A percentile compares a stretch with the other conserved stretches of the same genome.
Evolutionary conservation across 2,113 vertebrate species (phyloP).

Genomic region (Platysternon megacephalum): DNA sequence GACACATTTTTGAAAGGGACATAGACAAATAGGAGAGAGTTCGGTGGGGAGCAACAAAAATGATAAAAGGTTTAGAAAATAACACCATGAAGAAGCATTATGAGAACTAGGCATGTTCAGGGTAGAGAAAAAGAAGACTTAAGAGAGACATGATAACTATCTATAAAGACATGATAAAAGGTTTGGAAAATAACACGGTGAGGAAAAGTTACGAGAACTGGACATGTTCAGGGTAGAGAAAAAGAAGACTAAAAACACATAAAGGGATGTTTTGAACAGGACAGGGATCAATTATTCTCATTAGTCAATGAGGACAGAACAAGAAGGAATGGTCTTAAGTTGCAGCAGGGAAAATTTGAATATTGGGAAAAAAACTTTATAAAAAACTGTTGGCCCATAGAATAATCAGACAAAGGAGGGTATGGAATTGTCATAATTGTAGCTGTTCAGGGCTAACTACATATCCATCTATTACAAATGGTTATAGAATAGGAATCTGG

Average conservation of each 20-base stretch:
- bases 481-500: background rate
- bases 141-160: background rate
- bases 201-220: background rate
- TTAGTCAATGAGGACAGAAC: background rate
- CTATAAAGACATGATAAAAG: background rate
- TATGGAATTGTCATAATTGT: background rate
- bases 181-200: background rate
- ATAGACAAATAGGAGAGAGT: background rate
- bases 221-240: background rate
- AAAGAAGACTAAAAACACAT: background rate
- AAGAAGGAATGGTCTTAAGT: background rate
- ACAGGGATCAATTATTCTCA: background rate
- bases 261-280: background rate
- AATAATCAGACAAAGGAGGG: background rate
- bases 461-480: conserved; percentile 5
- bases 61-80: background rate
- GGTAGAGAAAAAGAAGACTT: background rate
- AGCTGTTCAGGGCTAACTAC: background rate
- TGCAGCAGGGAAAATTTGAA: background rate
- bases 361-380: background rate
- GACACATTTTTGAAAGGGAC: background rate
- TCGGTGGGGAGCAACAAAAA: background rate
- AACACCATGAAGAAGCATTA: background rate
- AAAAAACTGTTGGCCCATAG: background rate
- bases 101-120: background rate